Evolutionary conservation across 2,888 invertebrate species (phyloP), one percentile per base, ranked within the genome.

Genomic region (Microdon myrmicae): DNA sequence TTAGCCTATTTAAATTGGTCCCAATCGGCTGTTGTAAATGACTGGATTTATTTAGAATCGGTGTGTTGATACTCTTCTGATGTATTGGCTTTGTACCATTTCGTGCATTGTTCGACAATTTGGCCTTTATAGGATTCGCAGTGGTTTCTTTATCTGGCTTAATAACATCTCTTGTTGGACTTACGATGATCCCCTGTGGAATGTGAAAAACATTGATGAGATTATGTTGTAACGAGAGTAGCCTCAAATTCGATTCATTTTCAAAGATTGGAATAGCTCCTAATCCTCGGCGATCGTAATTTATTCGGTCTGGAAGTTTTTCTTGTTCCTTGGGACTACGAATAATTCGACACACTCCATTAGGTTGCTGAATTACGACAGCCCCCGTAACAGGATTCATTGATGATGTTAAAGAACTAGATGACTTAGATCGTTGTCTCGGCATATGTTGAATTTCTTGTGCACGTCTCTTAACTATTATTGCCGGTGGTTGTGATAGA

Each of bases 211-310:
- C 75, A 70, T 82, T 89, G 60, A 96, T 89, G 72, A 92, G 84
- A 82, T 96, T 96, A 81, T 96, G 95, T 76, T 96, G 96, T 59
- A 96, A 83, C 32, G 96, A 96, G 68, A 96, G 82, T 60, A 96
- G 83, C 47, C 94, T 84, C 53, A 95, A 82, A 68, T 88, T 88
- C 12, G 89, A 86, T 74, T 93, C 94, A 43, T 89, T 90, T 64
- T 91, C 88, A 71, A 95, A 87, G 19, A 78, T 75, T 0, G 95
- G 95, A 72, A 94, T 87, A 14, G 87, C 85, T n/a, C 90, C 89
- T 45, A 95, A 81, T 19, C 94, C 93, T 48, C 90, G 82, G 72
- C 91, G 85, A 79, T 96, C 95, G 48, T 95, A 84, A 74, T 91
- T 92, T 72, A 96, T 91, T 73, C 94, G 85, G 78, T 96, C 95